Evolutionary conservation across 1,140 invertebrate genomes (phyloP).

Genomic region (Bicyclus anynana): DNA sequence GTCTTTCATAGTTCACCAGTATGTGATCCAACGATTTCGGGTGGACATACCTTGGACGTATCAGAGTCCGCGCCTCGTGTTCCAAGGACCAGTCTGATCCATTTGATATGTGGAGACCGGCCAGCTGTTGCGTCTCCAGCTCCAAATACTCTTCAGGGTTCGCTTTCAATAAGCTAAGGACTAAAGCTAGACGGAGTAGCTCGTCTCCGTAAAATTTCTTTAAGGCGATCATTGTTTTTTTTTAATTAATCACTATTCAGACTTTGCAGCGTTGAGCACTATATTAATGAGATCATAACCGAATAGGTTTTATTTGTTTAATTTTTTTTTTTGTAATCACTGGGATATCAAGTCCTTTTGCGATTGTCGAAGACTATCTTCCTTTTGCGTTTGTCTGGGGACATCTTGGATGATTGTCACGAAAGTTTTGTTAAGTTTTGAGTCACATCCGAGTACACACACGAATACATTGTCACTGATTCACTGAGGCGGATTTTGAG

Average conservation of each 20-base stretch:
- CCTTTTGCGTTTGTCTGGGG: conserved; percentile 65
- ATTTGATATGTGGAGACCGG: conserved; percentile 80
- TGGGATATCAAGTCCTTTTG: conserved; percentile 44
- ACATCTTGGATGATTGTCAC: conserved; percentile 61
- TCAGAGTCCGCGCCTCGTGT: conserved; percentile 74
- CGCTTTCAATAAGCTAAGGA: conserved; percentile 86
- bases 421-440: conserved; percentile 20
- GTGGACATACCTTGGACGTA: conserved; percentile 80
- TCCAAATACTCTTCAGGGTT: conserved; percentile 83
- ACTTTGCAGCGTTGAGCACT: conserved; percentile 64
- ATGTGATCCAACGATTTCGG: conserved; percentile 87
- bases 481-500: conserved; percentile 33
- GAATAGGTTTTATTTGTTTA: conserved; percentile 21
- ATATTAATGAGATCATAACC: conserved; percentile 65
- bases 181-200: conserved; percentile 85
- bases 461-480: conserved; percentile 45
- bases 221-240: conserved; percentile 80
- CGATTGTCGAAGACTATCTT: conserved; percentile 34
- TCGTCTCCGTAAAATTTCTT: conserved; percentile 89
- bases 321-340: conserved; percentile 21
- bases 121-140: conserved; percentile 70
- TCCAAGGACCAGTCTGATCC: conserved; percentile 81
- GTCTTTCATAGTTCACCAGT: conserved; percentile 83
- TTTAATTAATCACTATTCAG: conserved; percentile 34
- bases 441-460: conserved; percentile 31